These are phyloP conservation scores for Acromyrmex heyeri DNA, from an alignment of 1,140 invertebrate genomes.

Conservation along the genomic window DNA sequence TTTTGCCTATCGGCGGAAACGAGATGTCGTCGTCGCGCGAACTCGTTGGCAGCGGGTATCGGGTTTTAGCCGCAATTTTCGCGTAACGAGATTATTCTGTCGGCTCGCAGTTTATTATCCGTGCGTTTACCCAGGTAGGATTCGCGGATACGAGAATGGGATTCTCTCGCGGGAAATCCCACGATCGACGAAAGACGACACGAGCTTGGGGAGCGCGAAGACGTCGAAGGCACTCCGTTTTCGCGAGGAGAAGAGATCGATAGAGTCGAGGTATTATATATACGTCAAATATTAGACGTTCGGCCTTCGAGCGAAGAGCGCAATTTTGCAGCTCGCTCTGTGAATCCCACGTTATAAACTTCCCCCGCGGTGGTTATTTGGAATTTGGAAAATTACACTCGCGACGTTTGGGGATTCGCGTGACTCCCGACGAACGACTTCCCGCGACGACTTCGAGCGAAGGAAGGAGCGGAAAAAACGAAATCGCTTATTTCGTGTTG, in stretches of 20 bases:
- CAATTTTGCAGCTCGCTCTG: slow-evolving; percentile 21
- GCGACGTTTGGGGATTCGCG: neutral
- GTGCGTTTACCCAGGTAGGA: neutral
- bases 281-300: slow-evolving; percentile 50
- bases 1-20: neutral
- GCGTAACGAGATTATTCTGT: slow-evolving; percentile 35
- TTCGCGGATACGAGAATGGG: neutral
- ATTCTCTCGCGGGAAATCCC: slow-evolving; percentile 1
- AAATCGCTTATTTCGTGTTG: neutral
- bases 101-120: slow-evolving; percentile 26
- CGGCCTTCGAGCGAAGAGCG: slow-evolving; percentile 29
- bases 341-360: neutral
- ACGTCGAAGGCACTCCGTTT: neutral
- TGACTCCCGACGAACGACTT: neutral
- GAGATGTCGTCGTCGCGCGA: neutral
- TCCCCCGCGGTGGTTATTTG: neutral
- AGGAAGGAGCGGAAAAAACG: neutral
- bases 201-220: neutral
- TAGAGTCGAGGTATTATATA: slow-evolving; percentile 2
- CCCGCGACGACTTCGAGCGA: neutral
- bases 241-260: slow-evolving; percentile 9
- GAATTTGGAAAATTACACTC: slow-evolving; percentile 25
- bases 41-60: neutral
- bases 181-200: slow-evolving; percentile 6
- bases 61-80: slow-evolving; percentile 42